Conservation (phyloP, 2,888 invertebrate species). For the Acleris holmiana region DNA sequence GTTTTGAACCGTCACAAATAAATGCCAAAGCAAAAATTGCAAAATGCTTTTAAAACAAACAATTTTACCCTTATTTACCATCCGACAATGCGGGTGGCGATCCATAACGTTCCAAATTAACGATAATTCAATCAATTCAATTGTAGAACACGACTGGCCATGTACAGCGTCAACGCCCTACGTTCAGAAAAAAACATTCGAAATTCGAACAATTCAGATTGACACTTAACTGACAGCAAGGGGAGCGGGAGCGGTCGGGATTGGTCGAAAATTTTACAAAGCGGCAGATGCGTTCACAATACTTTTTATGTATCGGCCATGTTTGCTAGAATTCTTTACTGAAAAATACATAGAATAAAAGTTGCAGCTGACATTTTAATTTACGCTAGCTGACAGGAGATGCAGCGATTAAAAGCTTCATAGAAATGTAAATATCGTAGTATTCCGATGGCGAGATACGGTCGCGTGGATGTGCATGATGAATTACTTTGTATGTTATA, state of each 20-base stretch:
- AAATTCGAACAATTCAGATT: conserved; percentile 69
- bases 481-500: conserved; percentile 56
- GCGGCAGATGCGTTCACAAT: conserved; percentile 76
- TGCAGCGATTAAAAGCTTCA: conserved; percentile 61
- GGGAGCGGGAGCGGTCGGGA: conserved; percentile 73
- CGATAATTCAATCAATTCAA: conserved; percentile 81
- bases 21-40: not conserved
- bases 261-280: conserved; percentile 81
- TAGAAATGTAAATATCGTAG: conserved; percentile 58
- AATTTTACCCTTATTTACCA: conserved; percentile 58
- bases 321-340: conserved; percentile 72
- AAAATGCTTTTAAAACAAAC: conserved; percentile 10
- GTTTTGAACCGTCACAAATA: not conserved
- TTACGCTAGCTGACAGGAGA: conserved; percentile 69
- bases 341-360: conserved; percentile 52
- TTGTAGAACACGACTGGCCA: conserved; percentile 76
- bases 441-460: conserved; percentile 51
- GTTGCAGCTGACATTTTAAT: conserved; percentile 72
- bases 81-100: conserved; percentile 74
- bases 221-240: conserved; percentile 79
- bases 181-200: conserved; percentile 67
- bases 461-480: conserved; percentile 55
- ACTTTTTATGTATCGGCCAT: conserved; percentile 69
- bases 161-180: conserved; percentile 80
- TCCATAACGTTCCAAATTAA: conserved; percentile 76